Conservation (phyloP, 2,113 vertebrate species). For the Spilogale gracilis region DNA sequence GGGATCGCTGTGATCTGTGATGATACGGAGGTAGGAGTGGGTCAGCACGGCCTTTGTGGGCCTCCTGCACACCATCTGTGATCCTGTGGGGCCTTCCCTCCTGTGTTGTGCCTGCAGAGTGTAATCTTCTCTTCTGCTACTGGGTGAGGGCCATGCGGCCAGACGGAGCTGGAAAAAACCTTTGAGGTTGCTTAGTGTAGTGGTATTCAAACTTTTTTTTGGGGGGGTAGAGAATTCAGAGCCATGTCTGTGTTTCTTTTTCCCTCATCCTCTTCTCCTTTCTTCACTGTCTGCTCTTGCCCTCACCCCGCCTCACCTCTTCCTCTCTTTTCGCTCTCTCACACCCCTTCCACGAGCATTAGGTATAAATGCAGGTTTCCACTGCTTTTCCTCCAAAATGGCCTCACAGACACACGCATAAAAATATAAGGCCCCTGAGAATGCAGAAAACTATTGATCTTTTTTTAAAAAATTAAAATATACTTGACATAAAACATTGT, state of each 20-base stretch:
- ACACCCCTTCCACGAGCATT: conserved; percentile 35
- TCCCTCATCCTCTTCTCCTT: background rate
- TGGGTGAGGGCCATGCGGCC: no score
- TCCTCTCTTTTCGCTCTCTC: background rate
- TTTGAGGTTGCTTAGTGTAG: background rate
- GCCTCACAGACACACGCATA: background rate
- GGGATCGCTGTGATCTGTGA: background rate
- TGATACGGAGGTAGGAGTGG: background rate
- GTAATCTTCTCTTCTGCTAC: background rate
- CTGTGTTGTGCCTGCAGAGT: background rate
- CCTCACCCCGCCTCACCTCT: background rate
- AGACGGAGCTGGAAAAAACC: background rate
- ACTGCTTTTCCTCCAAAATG: background rate
- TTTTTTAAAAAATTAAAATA: background rate
- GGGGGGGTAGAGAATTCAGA: no score
- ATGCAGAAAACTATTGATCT: background rate
- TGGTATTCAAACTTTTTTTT: background rate
- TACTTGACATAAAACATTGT: background rate
- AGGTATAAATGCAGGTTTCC: conserved; percentile 57
- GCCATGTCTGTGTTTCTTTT: background rate
- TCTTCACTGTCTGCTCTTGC: background rate
- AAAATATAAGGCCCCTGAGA: background rate
- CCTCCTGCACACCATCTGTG: accelerated
- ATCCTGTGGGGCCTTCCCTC: background rate
- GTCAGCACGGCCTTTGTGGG: accelerated